Percentiles rank a stretch among this genome's conserved stretches.
These are phyloP conservation scores for Cephalopholis sonnerati DNA, from an alignment of 2,113 vertebrate genomes.

Conservation along the genomic window DNA sequence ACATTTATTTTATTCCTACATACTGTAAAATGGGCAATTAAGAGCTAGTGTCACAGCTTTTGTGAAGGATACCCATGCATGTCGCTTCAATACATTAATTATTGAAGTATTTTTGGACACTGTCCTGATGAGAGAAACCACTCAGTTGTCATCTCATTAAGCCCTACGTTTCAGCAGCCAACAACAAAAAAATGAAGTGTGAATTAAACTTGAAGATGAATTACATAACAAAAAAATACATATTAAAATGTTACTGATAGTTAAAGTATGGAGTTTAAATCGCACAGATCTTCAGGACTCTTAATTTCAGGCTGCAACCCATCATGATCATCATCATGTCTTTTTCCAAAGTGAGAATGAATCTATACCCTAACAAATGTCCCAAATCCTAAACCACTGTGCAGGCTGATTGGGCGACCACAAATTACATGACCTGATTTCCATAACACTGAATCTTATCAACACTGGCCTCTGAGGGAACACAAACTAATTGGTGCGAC, in stretches of 20 bases:
- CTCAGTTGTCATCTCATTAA: constrained; percentile 13
- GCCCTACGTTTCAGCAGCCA: not conserved
- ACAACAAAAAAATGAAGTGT: not conserved
- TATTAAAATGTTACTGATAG: not conserved
- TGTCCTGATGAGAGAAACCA: constrained; percentile 14
- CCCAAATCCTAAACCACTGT: constrained; percentile 34
- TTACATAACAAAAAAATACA: not conserved
- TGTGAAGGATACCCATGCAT: not conserved
- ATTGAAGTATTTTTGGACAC: constrained; percentile 21
- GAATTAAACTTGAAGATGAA: not conserved
- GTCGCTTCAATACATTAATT: not conserved
- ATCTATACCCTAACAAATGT: constrained; percentile 30
- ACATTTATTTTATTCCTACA: not conserved
- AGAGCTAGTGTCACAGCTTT: not conserved
- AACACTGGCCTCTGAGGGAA: constrained; percentile 67
- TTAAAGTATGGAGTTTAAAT: not conserved
- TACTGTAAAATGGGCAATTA: constrained; percentile 15
- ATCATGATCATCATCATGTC: not conserved
- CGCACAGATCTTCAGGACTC: not conserved
- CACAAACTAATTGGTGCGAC: constrained; percentile 70
- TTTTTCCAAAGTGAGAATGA: constrained; percentile 15
- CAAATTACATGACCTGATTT: constrained; percentile 78
- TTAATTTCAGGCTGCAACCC: not conserved
- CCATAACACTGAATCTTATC: constrained; percentile 58
- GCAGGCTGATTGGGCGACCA: constrained; percentile 38